Percentiles rank a stretch among this genome's conserved stretches.
Conservation (phyloP, 2,888 invertebrate species). For the Exephanes ischioxanthus region DNA sequence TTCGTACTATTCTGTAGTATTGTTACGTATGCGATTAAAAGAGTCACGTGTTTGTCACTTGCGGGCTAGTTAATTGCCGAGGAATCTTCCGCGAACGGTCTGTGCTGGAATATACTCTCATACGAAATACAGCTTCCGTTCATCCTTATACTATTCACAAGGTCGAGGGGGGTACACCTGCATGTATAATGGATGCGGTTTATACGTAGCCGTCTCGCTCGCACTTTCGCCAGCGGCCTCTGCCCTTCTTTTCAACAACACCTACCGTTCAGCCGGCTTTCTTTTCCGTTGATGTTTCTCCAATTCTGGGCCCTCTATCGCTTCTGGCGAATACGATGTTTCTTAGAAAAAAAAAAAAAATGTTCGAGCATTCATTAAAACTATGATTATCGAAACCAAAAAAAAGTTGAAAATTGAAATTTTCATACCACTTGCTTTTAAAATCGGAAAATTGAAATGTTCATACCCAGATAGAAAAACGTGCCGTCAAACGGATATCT, state of each 20-base stretch:
- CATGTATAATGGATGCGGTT: background rate
- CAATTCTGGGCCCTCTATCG: background rate
- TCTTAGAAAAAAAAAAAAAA: no score
- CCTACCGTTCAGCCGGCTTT: conserved; percentile 4
- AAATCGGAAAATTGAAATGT: no score
- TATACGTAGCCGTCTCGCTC: background rate
- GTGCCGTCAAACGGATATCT: no score
- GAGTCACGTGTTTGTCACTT: background rate
- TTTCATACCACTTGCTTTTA: no score
- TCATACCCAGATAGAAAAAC: no score
- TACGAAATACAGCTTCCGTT: conserved; percentile 15
- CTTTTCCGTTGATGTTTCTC: background rate
- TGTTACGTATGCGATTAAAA: background rate
- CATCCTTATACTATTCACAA: conserved; percentile 12
- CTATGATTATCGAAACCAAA: no score
- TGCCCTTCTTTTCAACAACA: background rate
- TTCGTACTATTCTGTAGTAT: background rate
- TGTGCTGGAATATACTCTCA: background rate
- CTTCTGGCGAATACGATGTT: no score
- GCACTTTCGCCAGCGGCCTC: background rate
- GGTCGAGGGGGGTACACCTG: conserved; percentile 16
- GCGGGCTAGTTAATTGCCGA: background rate
- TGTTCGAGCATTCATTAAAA: no score
- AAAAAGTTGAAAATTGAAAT: no score
- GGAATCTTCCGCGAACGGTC: conserved; percentile 10